Evolutionary conservation across 2,797 vertebrate species (phyloP).

Genomic region (Microchirus variegatus): DNA sequence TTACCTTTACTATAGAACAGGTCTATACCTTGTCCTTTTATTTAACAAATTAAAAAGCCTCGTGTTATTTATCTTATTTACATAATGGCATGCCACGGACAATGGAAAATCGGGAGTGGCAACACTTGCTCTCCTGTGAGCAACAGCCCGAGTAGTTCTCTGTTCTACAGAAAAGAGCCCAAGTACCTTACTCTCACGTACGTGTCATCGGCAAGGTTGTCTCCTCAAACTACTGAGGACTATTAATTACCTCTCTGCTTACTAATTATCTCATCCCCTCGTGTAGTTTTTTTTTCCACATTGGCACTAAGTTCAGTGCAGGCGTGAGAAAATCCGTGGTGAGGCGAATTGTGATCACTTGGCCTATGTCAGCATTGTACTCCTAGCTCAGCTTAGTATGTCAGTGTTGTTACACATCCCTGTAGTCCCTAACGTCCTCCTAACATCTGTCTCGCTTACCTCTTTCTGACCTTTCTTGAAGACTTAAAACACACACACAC

Average conservation of each 20-base stretch:
- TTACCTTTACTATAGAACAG: too few species aligned
- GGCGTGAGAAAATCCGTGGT: slow-evolving; percentile 18
- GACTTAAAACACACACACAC: slow-evolving; percentile 8
- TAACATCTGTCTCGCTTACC: slow-evolving; percentile 19
- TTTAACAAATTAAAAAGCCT: too few species aligned
- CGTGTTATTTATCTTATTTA: too few species aligned
- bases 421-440: slow-evolving; percentile 10
- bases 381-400: slow-evolving; percentile 22
- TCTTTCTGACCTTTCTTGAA: slow-evolving; percentile 29
- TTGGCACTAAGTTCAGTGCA: background rate
- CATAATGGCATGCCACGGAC: too few species aligned
- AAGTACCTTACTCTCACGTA: background rate
- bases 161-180: too few species aligned
- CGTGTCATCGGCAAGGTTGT: too few species aligned
- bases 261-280: background rate
- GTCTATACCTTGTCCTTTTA: too few species aligned
- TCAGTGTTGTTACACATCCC: slow-evolving; percentile 27
- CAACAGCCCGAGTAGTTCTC: too few species aligned
- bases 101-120: too few species aligned
- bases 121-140: too few species aligned
- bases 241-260: too few species aligned
- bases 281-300: background rate
- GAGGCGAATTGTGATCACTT: slow-evolving; percentile 17
- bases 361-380: slow-evolving; percentile 22
- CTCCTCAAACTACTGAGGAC: too few species aligned